Evolutionary conservation across 2,113 vertebrate species (phyloP), one percentile per base, ranked within the genome.

Genomic region (Regulus satrapa): DNA sequence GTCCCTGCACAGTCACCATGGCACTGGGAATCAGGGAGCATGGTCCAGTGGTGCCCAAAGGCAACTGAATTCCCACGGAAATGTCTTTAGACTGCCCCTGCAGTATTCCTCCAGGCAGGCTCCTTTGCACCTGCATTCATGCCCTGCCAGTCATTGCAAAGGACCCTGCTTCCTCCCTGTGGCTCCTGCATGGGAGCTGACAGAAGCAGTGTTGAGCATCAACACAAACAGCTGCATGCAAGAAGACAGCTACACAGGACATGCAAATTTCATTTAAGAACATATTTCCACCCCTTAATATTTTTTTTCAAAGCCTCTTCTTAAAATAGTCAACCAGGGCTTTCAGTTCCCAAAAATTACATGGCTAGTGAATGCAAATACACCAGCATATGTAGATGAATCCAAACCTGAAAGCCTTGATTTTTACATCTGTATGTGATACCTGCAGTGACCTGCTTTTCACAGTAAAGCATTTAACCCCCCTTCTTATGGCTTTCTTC

Each of bases 1-100:
- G 52, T 5, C 15, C 24, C 36, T 68, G 52, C 62, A 32, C 28
- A 55, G 32, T 24, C 61, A 74, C 7, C 63, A 40, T 1, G 12
- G 38, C 68, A 67, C 9, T 6, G 20, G n/a, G 13, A 54, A 12
- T 5, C 1, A 0, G 6, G 23, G 18, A 17, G 5, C 25, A 63
- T 1, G 8, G 36, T 29, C n/a, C 34, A 32, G 49, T 7, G 45
- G 28, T 66, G 59, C 7, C 38, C 20, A 5, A 41, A 73, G 23
- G 67, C 54, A 83, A 73, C 7, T 26, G 38, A 81, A 90, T 54
- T 64, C 26, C 63, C 67, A 79, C 16, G 41, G 54, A 56, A 93
- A 82, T 56, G n/a, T 32, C 69, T 85, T 72, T n/a, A 79, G 28
- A 75, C 13, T 76, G 21, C 12, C 78, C 69, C 45, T 54, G 31